Conservation (phyloP, 1,140 invertebrate genomes). For the Heliconius nattereri region DNA sequence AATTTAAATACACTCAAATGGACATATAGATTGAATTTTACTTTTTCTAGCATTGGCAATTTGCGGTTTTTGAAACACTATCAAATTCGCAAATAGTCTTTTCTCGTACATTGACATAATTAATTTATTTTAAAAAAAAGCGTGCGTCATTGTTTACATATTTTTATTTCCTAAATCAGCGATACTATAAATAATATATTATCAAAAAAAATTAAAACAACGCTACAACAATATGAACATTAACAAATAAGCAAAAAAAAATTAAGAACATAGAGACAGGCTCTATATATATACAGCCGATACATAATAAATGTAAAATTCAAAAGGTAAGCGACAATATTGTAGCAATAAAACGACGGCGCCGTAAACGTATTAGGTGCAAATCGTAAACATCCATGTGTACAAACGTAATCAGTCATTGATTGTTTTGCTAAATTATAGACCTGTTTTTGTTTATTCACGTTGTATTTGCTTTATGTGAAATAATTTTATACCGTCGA, state of each 20-base stretch:
- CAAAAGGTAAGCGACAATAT: slow-evolving; percentile 15
- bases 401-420: background rate
- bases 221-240: background rate
- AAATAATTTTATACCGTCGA: background rate
- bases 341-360: background rate
- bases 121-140: too few species aligned
- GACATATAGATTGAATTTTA: too few species aligned
- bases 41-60: too few species aligned
- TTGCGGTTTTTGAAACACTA: too few species aligned
- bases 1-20: too few species aligned
- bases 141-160: too few species aligned
- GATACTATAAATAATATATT: too few species aligned
- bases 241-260: background rate
- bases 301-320: background rate
- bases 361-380: slow-evolving; percentile 16
- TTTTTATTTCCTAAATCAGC: too few species aligned
- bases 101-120: too few species aligned
- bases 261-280: background rate
- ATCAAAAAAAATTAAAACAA: too few species aligned
- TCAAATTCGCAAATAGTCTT: too few species aligned
- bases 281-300: background rate
- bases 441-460: background rate
- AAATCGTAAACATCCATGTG: slow-evolving; percentile 18
- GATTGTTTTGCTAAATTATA: slow-evolving; percentile 12
- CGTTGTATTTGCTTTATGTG: background rate